phyloP scores from a whole-genome alignment of 2,888 invertebrate species.

The Alsophila aescularia region DNA sequence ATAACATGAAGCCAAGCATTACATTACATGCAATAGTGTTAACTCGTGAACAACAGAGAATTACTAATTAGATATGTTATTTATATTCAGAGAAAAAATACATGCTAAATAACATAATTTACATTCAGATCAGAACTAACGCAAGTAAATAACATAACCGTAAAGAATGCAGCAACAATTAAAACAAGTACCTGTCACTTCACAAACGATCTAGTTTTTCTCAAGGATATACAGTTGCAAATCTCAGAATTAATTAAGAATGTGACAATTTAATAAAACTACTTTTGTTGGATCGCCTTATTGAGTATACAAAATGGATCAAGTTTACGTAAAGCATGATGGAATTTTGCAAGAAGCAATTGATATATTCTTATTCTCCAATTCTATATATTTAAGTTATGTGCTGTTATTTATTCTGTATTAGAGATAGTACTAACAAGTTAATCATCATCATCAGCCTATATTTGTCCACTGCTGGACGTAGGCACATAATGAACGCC shows the following conservation, averaged over 20 bases:
- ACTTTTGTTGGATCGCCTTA: conserved; percentile 3
- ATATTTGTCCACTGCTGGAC: too few species aligned
- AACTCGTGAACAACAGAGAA: too few species aligned
- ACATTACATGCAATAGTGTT: too few species aligned
- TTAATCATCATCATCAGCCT: too few species aligned
- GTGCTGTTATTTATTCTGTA: too few species aligned
- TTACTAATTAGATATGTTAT: too few species aligned
- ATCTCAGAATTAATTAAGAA: conserved; percentile 27
- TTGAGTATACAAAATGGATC: conserved; percentile 3
- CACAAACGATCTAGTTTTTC: conserved; percentile 52
- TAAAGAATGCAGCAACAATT: conserved; percentile 41
- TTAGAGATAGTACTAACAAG: too few species aligned
- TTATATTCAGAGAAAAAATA: not conserved
- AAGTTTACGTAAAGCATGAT: not conserved
- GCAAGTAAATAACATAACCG: conserved; percentile 8
- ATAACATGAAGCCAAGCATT: too few species aligned
- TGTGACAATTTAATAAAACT: conserved; percentile 27
- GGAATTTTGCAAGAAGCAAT: too few species aligned
- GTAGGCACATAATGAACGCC: too few species aligned
- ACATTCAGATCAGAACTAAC: conserved; percentile 14
- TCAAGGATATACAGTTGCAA: conserved; percentile 47
- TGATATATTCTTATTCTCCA: not conserved
- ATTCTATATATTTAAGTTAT: too few species aligned
- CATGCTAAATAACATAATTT: not conserved
- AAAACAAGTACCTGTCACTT: conserved; percentile 43